phyloP scores from a whole-genome alignment of 2,888 invertebrate genomes.

The Heteropelma amictum region DNA sequence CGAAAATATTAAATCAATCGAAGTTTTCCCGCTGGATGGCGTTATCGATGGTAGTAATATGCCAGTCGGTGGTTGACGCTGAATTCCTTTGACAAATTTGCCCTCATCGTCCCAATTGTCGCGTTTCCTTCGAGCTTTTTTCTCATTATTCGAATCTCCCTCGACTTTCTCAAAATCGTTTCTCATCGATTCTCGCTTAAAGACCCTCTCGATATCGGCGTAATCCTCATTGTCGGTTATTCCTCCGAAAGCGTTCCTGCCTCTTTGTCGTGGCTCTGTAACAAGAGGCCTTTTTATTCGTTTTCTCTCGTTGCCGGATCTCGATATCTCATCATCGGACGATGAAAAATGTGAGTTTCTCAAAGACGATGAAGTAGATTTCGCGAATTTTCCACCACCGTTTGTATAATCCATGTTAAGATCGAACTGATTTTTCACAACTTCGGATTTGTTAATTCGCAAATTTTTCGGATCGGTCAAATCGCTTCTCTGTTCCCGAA shows the following conservation, averaged over 20 bases:
- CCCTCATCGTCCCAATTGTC: conserved; percentile 68
- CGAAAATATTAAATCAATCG: conserved; percentile 84
- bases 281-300: conserved; percentile 29
- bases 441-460: conserved; percentile 30
- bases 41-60: conserved; percentile 71
- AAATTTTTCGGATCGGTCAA: conserved; percentile 24
- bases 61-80: conserved; percentile 73
- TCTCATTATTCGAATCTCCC: conserved; percentile 1
- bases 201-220: conserved; percentile 60
- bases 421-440: conserved; percentile 62
- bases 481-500: conserved; percentile 69
- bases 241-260: conserved; percentile 27
- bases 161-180: conserved; percentile 30
- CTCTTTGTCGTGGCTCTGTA: not conserved
- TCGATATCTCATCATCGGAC: conserved; percentile 51
- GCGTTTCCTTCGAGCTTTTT: conserved; percentile 36
- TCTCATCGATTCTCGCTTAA: conserved; percentile 64
- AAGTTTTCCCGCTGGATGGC: conserved; percentile 78
- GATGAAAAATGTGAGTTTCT: conserved; percentile 39
- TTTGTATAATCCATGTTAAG: conserved; percentile 68
- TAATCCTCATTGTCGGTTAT: conserved; percentile 55
- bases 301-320: conserved; percentile 26
- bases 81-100: conserved; percentile 74
- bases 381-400: conserved; percentile 60
- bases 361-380: conserved; percentile 52